phyloP scores from a whole-genome alignment of 2,888 invertebrate species.

The Neocrepidodera transversa region DNA sequence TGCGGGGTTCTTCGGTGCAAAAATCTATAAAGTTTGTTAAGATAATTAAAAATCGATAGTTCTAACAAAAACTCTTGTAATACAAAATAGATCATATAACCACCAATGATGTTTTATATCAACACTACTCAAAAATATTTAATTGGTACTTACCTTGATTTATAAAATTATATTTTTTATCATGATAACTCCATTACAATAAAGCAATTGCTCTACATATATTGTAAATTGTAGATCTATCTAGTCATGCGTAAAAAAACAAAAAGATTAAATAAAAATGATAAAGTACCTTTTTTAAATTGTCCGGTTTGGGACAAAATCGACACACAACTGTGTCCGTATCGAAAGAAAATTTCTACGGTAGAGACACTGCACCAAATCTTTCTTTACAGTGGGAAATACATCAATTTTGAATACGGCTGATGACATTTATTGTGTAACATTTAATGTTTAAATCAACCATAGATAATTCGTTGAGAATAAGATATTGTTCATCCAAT shows the following conservation, averaged over 20 bases:
- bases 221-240: no score
- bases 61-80: no score
- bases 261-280: constrained; percentile 9
- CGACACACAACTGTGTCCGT: constrained; percentile 17
- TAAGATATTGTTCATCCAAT: constrained; percentile 1
- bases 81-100: no score
- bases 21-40: no score
- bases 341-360: constrained; percentile 19
- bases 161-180: no score
- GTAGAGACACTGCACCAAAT: constrained; percentile 26
- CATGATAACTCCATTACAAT: no score
- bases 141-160: no score
- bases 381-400: constrained; percentile 17
- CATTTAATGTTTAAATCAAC: constrained; percentile 12
- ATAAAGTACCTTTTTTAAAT: constrained; percentile 8
- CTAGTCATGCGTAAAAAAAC: constrained; percentile 15
- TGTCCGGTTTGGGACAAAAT: constrained; percentile 19
- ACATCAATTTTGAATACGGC: constrained; percentile 20
- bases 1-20: no score
- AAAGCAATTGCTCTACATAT: no score
- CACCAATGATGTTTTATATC: no score
- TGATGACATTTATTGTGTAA: constrained; percentile 21
- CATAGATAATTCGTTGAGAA: constrained; percentile 12
- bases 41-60: no score
- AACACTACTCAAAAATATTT: no score